Conservation (phyloP, 2,888 invertebrate genomes). For the Standfussiana lucernea region DNA sequence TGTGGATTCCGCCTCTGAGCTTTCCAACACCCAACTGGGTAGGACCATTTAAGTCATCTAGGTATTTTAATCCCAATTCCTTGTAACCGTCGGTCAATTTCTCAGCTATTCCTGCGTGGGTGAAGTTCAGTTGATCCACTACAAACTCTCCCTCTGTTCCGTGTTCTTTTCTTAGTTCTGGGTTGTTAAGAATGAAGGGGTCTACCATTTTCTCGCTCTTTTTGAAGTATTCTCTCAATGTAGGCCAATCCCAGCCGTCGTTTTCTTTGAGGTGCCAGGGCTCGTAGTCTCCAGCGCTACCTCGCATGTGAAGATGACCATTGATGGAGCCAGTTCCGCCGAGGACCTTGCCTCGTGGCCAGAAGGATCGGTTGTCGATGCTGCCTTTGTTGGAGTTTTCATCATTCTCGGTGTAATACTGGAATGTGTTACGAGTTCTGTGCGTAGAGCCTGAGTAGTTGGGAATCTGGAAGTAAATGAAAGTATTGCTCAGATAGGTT, state of each 20-base stretch:
- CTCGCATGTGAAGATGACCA: constrained; percentile 84
- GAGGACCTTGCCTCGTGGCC: constrained; percentile 85
- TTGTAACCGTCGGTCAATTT: constrained; percentile 83
- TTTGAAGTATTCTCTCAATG: constrained; percentile 82
- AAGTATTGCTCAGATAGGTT: background rate
- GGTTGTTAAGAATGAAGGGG: constrained; percentile 82
- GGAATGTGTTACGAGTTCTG: constrained; percentile 76
- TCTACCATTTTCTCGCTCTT: constrained; percentile 86
- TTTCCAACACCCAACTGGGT: constrained; percentile 90
- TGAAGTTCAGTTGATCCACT: constrained; percentile 87
- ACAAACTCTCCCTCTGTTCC: constrained; percentile 88
- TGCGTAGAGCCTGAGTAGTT: constrained; percentile 82
- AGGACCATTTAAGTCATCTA: constrained; percentile 84
- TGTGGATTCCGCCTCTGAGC: constrained; percentile 87
- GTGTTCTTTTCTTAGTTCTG: constrained; percentile 80
- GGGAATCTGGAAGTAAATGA: constrained; percentile 79
- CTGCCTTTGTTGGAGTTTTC: constrained; percentile 78
- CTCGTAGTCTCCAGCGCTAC: constrained; percentile 82
- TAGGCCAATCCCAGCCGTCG: constrained; percentile 87
- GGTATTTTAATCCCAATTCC: constrained; percentile 87
- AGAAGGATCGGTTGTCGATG: constrained; percentile 77
- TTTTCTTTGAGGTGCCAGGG: constrained; percentile 80
- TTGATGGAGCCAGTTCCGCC: constrained; percentile 88
- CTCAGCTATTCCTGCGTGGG: constrained; percentile 79
- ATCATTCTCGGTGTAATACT: constrained; percentile 84